Conservation (phyloP, 2,888 invertebrate genomes). For the Beris morrisii region DNA sequence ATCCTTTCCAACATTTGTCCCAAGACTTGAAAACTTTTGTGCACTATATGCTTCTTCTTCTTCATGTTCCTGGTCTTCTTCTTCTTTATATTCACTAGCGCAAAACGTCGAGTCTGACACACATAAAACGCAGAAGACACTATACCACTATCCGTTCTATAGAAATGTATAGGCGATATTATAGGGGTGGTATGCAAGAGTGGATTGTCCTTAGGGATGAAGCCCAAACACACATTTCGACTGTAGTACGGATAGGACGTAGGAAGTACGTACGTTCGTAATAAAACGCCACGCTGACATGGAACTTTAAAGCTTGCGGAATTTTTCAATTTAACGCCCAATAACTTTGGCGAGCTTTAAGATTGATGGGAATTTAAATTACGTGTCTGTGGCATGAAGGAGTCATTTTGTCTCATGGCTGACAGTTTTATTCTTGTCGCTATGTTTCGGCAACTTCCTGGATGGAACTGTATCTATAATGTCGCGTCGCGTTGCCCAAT, state of each 20-base stretch:
- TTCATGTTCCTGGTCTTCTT: too few species aligned
- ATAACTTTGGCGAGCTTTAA: constrained; percentile 45
- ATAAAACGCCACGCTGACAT: constrained; percentile 34
- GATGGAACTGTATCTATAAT: neutral
- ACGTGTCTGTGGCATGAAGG: constrained; percentile 44
- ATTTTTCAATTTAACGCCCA: constrained; percentile 46
- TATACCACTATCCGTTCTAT: too few species aligned
- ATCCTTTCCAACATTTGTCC: constrained; percentile 29
- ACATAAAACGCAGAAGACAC: too few species aligned
- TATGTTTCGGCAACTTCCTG: constrained; percentile 28
- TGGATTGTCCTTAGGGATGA: constrained; percentile 14
- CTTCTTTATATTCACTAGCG: too few species aligned
- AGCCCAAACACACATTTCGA: constrained; percentile 13
- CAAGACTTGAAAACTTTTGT: constrained; percentile 21
- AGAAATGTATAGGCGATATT: too few species aligned
- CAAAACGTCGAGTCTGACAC: too few species aligned
- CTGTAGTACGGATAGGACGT: constrained; percentile 14
- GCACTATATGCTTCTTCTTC: too few species aligned
- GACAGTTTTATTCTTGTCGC: constrained; percentile 43
- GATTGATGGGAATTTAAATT: constrained; percentile 47
- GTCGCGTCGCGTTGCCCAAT: too few species aligned
- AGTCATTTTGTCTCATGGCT: constrained; percentile 40
- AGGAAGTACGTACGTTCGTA: constrained; percentile 19
- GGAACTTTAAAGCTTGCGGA: constrained; percentile 41
- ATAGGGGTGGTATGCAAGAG: neutral